phyloP scores from a whole-genome alignment of 92 coral and sea anemone species.

The Desmophyllum pertusum region DNA sequence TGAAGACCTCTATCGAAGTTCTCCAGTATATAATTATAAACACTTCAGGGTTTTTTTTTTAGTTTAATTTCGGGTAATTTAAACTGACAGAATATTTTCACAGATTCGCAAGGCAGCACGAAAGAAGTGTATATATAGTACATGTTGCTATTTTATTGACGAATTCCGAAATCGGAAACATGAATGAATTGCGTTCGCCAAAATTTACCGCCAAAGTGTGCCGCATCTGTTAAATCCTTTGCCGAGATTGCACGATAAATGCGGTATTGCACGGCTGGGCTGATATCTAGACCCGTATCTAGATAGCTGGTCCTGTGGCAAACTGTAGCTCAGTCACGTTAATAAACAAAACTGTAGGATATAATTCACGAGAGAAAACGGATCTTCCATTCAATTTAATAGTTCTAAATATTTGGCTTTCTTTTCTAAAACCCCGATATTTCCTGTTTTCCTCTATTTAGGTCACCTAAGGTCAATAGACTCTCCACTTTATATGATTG shows the following conservation, averaged over 20 bases:
- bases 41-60: not conserved
- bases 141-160: not conserved
- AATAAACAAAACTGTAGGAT: not conserved
- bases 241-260: not conserved
- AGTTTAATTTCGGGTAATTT: not conserved
- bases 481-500: not conserved
- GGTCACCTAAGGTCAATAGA: conserved; percentile 12
- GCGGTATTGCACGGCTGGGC: not conserved
- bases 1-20: not conserved
- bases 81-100: not conserved
- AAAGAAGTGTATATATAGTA: not conserved
- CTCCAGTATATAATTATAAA: not conserved
- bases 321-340: not conserved
- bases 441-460: not conserved
- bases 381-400: not conserved
- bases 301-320: not conserved
- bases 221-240: not conserved
- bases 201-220: not conserved
- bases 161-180: conserved; percentile 1
- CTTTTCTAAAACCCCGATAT: not conserved
- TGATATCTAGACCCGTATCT: conserved; percentile 3
- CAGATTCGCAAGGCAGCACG: not conserved
- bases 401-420: not conserved
- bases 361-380: not conserved
- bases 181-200: not conserved